These are phyloP conservation scores for Leptinotarsa defecta DNA, from an alignment of 1,140 invertebrate species.

Conservation along the genomic window DNA sequence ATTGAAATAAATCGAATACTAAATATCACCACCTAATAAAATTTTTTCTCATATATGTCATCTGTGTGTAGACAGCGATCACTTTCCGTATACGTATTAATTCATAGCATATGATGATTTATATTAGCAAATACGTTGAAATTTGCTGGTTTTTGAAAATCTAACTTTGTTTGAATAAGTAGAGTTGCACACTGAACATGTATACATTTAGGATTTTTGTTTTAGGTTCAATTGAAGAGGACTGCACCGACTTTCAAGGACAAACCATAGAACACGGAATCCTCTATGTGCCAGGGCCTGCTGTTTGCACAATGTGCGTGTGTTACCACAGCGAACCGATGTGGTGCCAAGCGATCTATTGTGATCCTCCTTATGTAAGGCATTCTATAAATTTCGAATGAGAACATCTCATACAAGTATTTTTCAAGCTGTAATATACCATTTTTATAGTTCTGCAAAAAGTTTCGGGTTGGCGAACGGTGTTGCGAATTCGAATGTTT, in stretches of 20 bases:
- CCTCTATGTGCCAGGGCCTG: constrained; percentile 80
- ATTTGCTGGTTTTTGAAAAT: too few species aligned
- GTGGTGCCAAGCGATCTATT: constrained; percentile 86
- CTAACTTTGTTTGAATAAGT: too few species aligned
- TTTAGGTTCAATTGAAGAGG: constrained; percentile 70
- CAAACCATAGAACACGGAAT: constrained; percentile 75
- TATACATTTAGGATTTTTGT: not conserved
- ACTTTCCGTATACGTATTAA: too few species aligned
- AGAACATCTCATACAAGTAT: not conserved
- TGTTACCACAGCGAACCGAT: constrained; percentile 83
- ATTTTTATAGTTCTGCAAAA: constrained; percentile 71
- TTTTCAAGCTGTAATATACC: not conserved
- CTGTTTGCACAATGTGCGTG: constrained; percentile 83
- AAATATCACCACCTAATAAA: too few species aligned
- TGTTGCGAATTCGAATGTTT: constrained; percentile 80
- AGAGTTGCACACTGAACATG: too few species aligned
- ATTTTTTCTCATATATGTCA: too few species aligned
- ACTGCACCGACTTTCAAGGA: constrained; percentile 81
- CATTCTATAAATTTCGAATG: constrained; percentile 16
- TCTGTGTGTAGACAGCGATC: too few species aligned
- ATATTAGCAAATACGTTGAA: too few species aligned
- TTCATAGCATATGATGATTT: too few species aligned
- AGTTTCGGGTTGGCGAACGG: constrained; percentile 72
- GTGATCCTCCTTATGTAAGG: constrained; percentile 81
- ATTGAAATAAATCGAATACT: too few species aligned